Evolutionary conservation across 2,113 vertebrate genomes (phyloP), one percentile per base, ranked within the genome.

Genomic region (Brachyistius frenatus): DNA sequence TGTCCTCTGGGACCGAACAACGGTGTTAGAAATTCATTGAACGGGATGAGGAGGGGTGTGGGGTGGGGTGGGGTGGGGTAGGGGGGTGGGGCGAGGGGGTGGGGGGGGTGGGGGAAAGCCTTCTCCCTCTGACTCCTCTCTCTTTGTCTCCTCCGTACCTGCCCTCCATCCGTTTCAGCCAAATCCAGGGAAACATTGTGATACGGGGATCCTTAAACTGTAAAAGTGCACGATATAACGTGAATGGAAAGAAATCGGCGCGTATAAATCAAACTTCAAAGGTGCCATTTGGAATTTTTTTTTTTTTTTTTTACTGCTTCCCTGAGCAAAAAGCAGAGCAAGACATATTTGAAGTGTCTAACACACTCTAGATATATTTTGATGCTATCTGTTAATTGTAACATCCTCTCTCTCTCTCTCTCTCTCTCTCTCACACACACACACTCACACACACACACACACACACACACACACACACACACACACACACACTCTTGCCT

Each of bases 21-120:
- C 39, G 39, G 74, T 73, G 83, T 84, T 88, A 79, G 78, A 89
- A 80, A 90, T 83, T 80, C 81, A 88, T 72, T 89, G 65, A 83
- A 63, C 66, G 52, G 74, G 75, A 80, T 79, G 74, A 68, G 62
- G 23, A 58, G 23, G 23, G 23, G 23, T 23, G 23, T 1, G 23
- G 23, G 23, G 23, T 23, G 23, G 23, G 23, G 23, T 23, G 23
- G 23, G 23, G 23, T 23, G 23, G 23, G 23, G 23, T 23, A 23
- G 23, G 23, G 23, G 23, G 23, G 23, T 23, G 23, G 23, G 23
- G 23, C 23, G 23, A 1, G 23, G 23, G 1, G 23, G 23, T n/a
- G 23, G 23, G 23, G 23, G 23, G 23, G 23, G 23, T 1, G 1
- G 23, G 23, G 1, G 75, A 85, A 78, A 46, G 75, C 73, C 58